A percentile compares a stretch with the other conserved stretches of the same genome.
Evolutionary conservation across 2,113 vertebrate genomes (phyloP).

Genomic region (Melanerpes formicivorus): DNA sequence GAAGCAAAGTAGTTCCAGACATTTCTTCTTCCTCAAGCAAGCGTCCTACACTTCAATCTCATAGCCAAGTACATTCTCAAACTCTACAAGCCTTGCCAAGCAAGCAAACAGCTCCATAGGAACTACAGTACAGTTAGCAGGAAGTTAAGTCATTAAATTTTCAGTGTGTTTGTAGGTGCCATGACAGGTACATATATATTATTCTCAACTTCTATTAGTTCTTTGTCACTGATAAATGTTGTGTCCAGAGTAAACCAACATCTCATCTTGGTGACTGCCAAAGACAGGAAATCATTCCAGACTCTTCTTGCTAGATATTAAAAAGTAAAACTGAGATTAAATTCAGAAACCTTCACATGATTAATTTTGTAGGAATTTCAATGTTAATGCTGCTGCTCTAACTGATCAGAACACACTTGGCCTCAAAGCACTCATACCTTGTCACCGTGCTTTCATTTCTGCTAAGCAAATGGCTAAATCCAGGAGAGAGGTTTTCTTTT

Average conservation of each 20-base stretch:
- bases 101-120: neutral
- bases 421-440: constrained; percentile 70
- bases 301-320: neutral
- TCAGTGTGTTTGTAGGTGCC: neutral
- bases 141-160: neutral
- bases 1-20: neutral
- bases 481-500: constrained; percentile 93
- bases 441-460: constrained; percentile 80
- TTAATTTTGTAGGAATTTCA: neutral
- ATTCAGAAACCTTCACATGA: neutral
- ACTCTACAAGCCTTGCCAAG: neutral
- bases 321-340: neutral
- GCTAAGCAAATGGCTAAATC: constrained; percentile 86
- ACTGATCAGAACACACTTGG: neutral
- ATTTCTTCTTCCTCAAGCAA: neutral
- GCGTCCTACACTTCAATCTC: neutral
- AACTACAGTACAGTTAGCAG: neutral
- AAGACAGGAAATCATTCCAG: neutral
- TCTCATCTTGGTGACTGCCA: neutral
- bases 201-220: neutral
- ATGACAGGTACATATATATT: neutral
- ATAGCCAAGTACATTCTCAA: neutral
- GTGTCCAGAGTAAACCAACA: neutral
- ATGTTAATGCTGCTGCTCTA: neutral
- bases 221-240: neutral